Percentiles rank a stretch among this genome's conserved stretches.
phyloP scores from a whole-genome alignment of 2,888 invertebrate genomes.

The Archips xylosteana region DNA sequence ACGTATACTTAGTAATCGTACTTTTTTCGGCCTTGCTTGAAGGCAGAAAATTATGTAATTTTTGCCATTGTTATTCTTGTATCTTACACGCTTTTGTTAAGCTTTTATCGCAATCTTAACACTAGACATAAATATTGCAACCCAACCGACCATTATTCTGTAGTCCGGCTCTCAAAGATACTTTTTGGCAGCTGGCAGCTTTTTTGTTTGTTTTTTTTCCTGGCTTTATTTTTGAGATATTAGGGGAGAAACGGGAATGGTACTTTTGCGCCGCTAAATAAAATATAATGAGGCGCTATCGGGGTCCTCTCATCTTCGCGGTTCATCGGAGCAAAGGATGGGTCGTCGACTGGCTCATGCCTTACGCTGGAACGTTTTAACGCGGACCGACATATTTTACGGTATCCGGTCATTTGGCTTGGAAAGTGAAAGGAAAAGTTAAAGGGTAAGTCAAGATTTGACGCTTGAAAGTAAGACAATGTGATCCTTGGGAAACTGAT shows the following conservation, averaged over 20 bases:
- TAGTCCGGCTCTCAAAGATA: neutral
- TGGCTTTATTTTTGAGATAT: conserved; percentile 19
- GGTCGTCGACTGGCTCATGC: conserved; percentile 3
- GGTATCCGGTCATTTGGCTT: neutral
- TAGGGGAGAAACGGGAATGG: conserved; percentile 11
- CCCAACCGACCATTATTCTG: neutral
- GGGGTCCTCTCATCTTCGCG: conserved; percentile 42
- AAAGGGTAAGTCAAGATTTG: neutral
- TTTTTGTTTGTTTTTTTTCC: conserved; percentile 14
- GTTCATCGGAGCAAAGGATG: conserved; percentile 47
- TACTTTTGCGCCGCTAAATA: conserved; percentile 27
- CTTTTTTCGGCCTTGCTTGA: neutral
- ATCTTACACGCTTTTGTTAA: neutral
- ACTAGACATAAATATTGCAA: neutral
- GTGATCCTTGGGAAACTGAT: too few species aligned
- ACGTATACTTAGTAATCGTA: neutral
- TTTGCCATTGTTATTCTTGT: neutral
- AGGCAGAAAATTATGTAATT: neutral
- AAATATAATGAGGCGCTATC: conserved; percentile 33
- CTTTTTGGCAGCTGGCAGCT: neutral
- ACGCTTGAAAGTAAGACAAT: neutral
- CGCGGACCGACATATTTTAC: neutral
- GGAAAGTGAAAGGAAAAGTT: neutral
- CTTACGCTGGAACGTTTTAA: conserved; percentile 1
- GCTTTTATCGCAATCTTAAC: neutral